Conservation (phyloP, 2,888 invertebrate species). For the Cylindroiulus punctatus region DNA sequence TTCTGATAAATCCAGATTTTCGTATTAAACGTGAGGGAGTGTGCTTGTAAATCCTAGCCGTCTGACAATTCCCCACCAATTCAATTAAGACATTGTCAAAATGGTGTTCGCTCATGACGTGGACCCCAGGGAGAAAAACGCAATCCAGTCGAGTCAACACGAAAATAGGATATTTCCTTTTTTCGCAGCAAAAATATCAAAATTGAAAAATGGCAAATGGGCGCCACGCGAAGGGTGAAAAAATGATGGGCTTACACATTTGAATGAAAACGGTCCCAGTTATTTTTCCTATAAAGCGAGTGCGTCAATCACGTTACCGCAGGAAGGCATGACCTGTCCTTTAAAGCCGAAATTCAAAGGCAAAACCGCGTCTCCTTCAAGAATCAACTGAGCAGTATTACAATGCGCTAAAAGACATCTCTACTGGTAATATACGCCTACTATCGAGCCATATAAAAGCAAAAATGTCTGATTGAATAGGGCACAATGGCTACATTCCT, state of each 20-base stretch:
- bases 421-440: slow-evolving; percentile 14
- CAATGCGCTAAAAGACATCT: slow-evolving; percentile 34
- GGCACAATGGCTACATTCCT: slow-evolving; percentile 13
- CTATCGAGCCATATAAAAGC: slow-evolving; percentile 15
- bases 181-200: slow-evolving; percentile 3
- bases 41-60: slow-evolving; percentile 9
- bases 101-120: slow-evolving; percentile 13
- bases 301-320: slow-evolving; percentile 20
- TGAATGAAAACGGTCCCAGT: slow-evolving; percentile 31
- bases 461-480: slow-evolving; percentile 38
- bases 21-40: slow-evolving; percentile 33
- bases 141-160: slow-evolving; percentile 29
- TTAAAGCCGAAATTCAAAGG: slow-evolving; percentile 14
- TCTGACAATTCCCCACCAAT: slow-evolving; percentile 38
- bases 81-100: slow-evolving; percentile 42
- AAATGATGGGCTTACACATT: slow-evolving; percentile 21
- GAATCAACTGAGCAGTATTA: slow-evolving; percentile 29
- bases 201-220: slow-evolving; percentile 42
- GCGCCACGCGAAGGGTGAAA: slow-evolving; percentile 2
- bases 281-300: not conserved
- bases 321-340: slow-evolving; percentile 31
- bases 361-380: not conserved
- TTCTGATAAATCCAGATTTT: slow-evolving; percentile 29
- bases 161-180: slow-evolving; percentile 38
- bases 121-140: not conserved